These are phyloP conservation scores for Clitarchus hookeri DNA, from an alignment of 2,888 invertebrate species.

Conservation along the genomic window DNA sequence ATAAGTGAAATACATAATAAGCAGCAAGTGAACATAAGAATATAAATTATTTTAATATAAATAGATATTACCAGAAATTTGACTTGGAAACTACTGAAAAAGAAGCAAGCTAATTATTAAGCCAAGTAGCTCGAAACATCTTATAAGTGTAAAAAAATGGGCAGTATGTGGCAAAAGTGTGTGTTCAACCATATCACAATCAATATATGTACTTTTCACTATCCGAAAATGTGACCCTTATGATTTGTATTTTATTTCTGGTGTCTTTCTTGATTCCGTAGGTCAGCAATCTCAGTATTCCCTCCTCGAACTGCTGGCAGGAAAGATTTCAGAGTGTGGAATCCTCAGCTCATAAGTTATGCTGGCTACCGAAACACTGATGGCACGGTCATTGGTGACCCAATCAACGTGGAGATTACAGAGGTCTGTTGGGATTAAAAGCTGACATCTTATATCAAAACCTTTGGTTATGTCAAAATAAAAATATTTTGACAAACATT, in stretches of 20 bases:
- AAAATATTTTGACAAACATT: constrained; percentile 10
- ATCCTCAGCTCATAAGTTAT: constrained; percentile 86
- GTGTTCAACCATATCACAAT: too few species aligned
- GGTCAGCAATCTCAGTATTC: constrained; percentile 95
- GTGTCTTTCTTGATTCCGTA: constrained; percentile 52
- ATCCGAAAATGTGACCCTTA: not conserved
- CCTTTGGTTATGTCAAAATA: too few species aligned
- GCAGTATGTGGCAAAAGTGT: too few species aligned
- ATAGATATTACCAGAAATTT: too few species aligned
- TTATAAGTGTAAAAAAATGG: too few species aligned
- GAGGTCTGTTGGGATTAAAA: constrained; percentile 64
- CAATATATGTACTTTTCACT: not conserved
- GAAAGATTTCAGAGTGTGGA: constrained; percentile 94
- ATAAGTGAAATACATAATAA: too few species aligned
- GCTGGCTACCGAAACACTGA: constrained; percentile 88
- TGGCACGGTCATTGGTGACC: constrained; percentile 85
- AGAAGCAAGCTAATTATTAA: too few species aligned
- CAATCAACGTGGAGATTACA: constrained; percentile 86
- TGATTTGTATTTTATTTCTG: not conserved
- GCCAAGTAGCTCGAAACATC: too few species aligned
- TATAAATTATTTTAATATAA: too few species aligned
- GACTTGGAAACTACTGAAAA: too few species aligned
- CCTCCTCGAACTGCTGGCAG: constrained; percentile 86
- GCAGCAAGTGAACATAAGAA: too few species aligned
- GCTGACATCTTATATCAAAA: too few species aligned